A percentile compares a stretch with the other conserved stretches of the same genome.
phyloP scores from a whole-genome alignment of 1,140 invertebrate species.

The Hypsibius dujardini region DNA sequence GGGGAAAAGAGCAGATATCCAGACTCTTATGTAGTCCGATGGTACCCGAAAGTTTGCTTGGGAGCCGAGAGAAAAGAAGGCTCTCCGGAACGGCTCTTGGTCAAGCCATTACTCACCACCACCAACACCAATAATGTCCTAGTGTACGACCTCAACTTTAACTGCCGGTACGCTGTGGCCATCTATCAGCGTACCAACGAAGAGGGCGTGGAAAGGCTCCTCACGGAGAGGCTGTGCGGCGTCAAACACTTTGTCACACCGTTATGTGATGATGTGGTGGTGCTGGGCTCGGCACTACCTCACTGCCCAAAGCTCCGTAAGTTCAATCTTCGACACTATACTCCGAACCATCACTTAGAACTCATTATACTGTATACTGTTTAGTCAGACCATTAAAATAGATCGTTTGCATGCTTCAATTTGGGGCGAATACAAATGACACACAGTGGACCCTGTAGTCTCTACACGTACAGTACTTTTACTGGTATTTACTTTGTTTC shows the following conservation, averaged over 20 bases:
- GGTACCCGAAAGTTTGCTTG: conserved; percentile 14
- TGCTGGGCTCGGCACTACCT: background rate
- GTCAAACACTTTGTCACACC: conserved; percentile 13
- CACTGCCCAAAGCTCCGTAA: background rate
- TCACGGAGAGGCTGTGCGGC: background rate
- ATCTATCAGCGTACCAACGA: background rate
- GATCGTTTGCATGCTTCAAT: too few species aligned
- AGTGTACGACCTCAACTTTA: conserved; percentile 2
- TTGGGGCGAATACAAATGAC: too few species aligned
- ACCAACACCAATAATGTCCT: background rate
- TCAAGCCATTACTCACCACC: background rate
- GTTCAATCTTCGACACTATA: background rate
- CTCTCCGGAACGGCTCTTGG: background rate
- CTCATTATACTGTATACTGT: too few species aligned
- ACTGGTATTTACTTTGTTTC: background rate
- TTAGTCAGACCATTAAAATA: too few species aligned
- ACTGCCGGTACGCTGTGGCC: conserved; percentile 14
- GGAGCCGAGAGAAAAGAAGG: background rate
- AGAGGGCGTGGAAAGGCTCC: background rate
- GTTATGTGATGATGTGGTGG: background rate
- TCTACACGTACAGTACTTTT: too few species aligned
- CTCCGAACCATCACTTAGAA: too few species aligned
- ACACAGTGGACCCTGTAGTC: too few species aligned
- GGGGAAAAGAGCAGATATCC: background rate
- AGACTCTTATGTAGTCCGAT: background rate